Percentiles rank a stretch among this genome's conserved stretches.
Conservation (phyloP, 30 jellyfish, hydroid and myxozoan species). For the Rhopilema esculentum region DNA sequence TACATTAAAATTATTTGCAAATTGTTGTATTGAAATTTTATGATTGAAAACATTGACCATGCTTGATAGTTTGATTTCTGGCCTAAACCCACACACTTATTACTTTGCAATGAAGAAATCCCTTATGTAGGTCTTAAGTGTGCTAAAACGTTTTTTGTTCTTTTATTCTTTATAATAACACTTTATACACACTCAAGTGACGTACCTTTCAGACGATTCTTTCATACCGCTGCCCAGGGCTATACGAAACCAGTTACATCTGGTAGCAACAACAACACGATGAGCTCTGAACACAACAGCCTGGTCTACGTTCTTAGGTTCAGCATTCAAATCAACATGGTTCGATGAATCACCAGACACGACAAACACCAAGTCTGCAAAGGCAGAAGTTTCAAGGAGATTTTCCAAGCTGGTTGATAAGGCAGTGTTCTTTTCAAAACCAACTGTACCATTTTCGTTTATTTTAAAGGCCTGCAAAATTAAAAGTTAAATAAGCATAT, state of each 20-base stretch:
- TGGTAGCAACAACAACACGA: constrained; percentile 61
- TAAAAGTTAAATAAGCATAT: neutral
- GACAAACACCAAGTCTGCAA: constrained; percentile 42
- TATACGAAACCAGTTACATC: constrained; percentile 62
- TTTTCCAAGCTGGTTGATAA: constrained; percentile 17
- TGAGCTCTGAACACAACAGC: constrained; percentile 54
- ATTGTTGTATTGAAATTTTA: no score
- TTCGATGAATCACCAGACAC: constrained; percentile 2
- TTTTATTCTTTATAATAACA: no score
- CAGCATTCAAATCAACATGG: neutral
- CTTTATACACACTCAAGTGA: neutral
- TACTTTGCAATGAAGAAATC: no score
- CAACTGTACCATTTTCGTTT: neutral
- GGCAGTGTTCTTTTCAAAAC: neutral
- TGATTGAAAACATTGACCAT: no score
- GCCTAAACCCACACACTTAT: no score
- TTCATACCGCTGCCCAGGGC: constrained; percentile 76
- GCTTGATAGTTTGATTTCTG: no score
- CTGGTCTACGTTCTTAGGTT: neutral
- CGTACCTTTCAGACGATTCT: constrained; percentile 65
- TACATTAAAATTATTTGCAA: no score
- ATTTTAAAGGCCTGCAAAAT: neutral
- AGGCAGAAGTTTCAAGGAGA: constrained; percentile 1
- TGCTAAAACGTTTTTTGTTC: no score
- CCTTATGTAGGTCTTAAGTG: no score